A percentile compares a stretch with the other conserved stretches of the same genome.
phyloP scores from a whole-genome alignment of 2,113 vertebrate species.

The Mobula hypostoma region DNA sequence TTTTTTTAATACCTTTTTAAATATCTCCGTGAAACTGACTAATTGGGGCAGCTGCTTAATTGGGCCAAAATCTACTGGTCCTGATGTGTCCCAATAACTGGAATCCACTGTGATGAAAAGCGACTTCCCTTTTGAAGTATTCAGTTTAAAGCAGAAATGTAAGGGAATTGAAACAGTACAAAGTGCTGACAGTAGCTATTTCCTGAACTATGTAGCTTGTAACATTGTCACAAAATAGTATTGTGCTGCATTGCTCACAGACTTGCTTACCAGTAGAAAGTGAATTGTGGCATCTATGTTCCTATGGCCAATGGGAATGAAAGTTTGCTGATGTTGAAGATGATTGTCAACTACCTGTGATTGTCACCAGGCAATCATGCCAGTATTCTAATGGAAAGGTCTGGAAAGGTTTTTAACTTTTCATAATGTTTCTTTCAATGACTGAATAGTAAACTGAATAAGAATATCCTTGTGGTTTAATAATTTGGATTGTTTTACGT shows the following conservation, averaged over 20 bases:
- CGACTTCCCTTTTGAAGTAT: too few relatives aligned
- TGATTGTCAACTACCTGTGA: slow-evolving; percentile 53
- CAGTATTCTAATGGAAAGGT: background rate
- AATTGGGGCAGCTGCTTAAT: too few relatives aligned
- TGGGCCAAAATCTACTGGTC: too few relatives aligned
- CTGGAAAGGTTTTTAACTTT: background rate
- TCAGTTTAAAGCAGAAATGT: background rate
- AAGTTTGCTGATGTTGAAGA: slow-evolving; percentile 50
- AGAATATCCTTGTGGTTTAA: background rate
- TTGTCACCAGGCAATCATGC: background rate
- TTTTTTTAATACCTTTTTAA: too few relatives aligned
- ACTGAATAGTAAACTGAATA: background rate
- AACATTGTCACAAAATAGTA: background rate
- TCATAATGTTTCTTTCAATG: background rate
- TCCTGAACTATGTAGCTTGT: background rate
- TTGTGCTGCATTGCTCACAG: background rate
- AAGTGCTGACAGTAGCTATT: background rate
- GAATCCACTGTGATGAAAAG: too few relatives aligned
- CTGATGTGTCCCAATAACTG: too few relatives aligned
- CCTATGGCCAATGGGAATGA: background rate
- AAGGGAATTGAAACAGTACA: background rate
- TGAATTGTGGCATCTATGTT: background rate
- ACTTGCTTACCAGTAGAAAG: background rate
- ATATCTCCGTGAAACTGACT: too few relatives aligned
- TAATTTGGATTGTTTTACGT: too few relatives aligned